Evolutionary conservation across 2,888 invertebrate species (phyloP).

Genomic region (Caenorhabditis drosophilae): DNA sequence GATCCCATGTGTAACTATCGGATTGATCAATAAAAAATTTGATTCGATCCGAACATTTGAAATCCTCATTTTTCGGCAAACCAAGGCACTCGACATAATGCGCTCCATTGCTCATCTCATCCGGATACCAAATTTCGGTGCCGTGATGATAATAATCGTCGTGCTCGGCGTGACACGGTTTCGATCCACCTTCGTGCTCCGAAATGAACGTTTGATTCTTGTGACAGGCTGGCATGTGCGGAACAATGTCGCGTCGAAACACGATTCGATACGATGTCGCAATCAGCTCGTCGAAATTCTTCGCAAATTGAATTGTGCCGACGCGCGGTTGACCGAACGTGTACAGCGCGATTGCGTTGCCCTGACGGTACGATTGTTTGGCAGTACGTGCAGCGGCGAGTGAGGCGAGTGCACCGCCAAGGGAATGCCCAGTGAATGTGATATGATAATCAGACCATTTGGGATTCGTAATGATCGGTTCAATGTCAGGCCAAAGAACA

Average conservation of each 20-base stretch:
- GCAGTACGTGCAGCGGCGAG: constrained; percentile 60
- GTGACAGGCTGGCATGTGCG: constrained; percentile 63
- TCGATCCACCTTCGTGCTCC: constrained; percentile 36
- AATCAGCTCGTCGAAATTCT: constrained; percentile 54
- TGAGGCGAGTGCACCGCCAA: constrained; percentile 65
- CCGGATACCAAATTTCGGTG: constrained; percentile 60
- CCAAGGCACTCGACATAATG: constrained; percentile 59
- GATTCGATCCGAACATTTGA: constrained; percentile 56
- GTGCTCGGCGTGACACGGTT: constrained; percentile 40
- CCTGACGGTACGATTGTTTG: constrained; percentile 41
- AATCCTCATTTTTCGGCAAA: constrained; percentile 60
- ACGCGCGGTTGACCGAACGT: constrained; percentile 67
- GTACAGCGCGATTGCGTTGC: constrained; percentile 46
- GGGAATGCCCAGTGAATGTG: constrained; percentile 65
- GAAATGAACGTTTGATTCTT: constrained; percentile 42
- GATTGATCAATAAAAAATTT: constrained; percentile 52
- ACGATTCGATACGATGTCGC: constrained; percentile 60
- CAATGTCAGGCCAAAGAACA: constrained; percentile 59
- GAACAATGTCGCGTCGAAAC: constrained; percentile 64
- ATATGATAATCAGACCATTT: constrained; percentile 51
- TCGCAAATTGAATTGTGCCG: constrained; percentile 55
- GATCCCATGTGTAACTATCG: constrained; percentile 57
- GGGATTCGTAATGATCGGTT: constrained; percentile 46
- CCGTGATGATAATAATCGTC: constrained; percentile 60
- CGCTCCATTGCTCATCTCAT: constrained; percentile 48